These are phyloP conservation scores for Eupeodes corollae DNA, from an alignment of 1,140 invertebrate genomes.

Conservation along the genomic window DNA sequence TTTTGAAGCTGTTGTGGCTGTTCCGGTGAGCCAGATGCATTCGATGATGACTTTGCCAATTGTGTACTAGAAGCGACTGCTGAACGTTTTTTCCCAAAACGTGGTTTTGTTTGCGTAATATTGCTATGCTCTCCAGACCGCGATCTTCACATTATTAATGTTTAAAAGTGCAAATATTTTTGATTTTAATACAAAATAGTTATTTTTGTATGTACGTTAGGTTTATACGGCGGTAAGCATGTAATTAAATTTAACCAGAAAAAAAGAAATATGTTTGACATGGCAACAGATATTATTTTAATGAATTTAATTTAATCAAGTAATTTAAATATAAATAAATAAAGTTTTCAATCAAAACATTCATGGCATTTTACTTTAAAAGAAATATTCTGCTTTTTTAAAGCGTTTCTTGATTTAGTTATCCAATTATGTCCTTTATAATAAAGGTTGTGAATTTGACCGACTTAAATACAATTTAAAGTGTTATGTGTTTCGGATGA, in stretches of 20 bases:
- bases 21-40: background rate
- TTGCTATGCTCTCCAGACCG: slow-evolving; percentile 31
- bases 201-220: background rate
- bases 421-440: too few relatives aligned
- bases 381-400: too few relatives aligned
- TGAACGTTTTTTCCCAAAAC: slow-evolving; percentile 31
- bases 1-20: background rate
- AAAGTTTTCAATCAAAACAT: too few relatives aligned
- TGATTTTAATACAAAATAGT: background rate
- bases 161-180: background rate
- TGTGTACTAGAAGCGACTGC: slow-evolving; percentile 26
- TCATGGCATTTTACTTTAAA: too few relatives aligned
- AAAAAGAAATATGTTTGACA: background rate
- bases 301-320: too few relatives aligned
- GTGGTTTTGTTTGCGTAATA: slow-evolving; percentile 13
- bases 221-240: background rate
- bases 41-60: slow-evolving; percentile 19
- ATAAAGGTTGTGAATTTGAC: too few relatives aligned
- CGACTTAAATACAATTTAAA: too few relatives aligned
- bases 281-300: background rate
- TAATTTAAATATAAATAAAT: too few relatives aligned
- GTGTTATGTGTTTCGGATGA: too few relatives aligned
- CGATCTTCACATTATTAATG: slow-evolving; percentile 15
- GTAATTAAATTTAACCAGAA: background rate
- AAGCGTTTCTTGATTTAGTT: too few relatives aligned